Base-by-base conservation (phyloP, 2,797 vertebrate genomes). In the Avahi laniger region DNA sequence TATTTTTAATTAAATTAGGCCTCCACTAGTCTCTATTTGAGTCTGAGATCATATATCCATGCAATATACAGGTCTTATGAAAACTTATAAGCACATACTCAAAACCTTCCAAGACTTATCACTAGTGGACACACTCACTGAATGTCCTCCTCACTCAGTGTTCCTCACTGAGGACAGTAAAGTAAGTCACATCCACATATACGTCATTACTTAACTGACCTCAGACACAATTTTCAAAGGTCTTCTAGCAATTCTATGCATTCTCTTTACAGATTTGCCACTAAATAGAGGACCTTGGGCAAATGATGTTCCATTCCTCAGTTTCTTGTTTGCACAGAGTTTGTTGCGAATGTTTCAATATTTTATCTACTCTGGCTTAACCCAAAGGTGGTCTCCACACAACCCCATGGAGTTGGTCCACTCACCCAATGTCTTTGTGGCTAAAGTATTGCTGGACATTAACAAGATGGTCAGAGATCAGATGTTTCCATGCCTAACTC, bases 211-310 rank as follows among this genome's bases (percentile, higher is more conserved):
- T 91, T 57, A 95, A 79, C 15, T 48, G 43, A 67, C 46, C 38
- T 94, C 54, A 89, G 76, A 46, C 38, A 91, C 15, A 67, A 61
- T 80, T 43, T 83, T 93, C 63, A 93, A 89, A 91, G 24, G 26
- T 86, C 41, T 79, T 93, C 48, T 75, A 95, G 79, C 46, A 41
- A 96, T 80, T 48, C n/a, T 6, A 67, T 20, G 28, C 52, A 85
- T 73, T 90, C 41, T 91, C 81, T 95, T 93, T 85, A 43, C 50
- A 96, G 22, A 90, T 59, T 96, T 41, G 91, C 26, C 43, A 84
- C 52, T 85, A 79, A 82, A 72, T 35, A 91, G 54, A 95, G 43
- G 73, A 73, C 72, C 33, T 50, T 57, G 28, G 43, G 84, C 50
- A 93, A 93, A 95, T 26, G 14, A 84, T 57, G 48, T 83, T 75